Percentiles rank a stretch among this genome's conserved stretches.
These are phyloP conservation scores for Carettochelys insculpta DNA, from an alignment of 2,113 vertebrate species.

Conservation along the genomic window DNA sequence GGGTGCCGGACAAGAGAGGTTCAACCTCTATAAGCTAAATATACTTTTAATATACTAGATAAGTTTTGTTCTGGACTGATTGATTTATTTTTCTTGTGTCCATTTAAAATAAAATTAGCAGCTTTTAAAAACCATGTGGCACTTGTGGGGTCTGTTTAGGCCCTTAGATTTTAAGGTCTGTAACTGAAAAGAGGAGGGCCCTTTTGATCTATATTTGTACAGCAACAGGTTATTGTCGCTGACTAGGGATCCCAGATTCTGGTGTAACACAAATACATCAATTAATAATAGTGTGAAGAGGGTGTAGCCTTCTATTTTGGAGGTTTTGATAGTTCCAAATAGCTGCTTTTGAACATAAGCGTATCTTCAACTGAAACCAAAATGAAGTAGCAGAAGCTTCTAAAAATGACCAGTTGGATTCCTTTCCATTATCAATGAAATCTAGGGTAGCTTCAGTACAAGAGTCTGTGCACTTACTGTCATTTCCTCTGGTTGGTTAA, in stretches of 20 bases:
- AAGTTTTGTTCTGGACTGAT: not conserved
- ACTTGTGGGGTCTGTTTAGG: not conserved
- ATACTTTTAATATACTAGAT: not conserved
- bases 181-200: too few relatives aligned
- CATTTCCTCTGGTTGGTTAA: slow-evolving; percentile 62
- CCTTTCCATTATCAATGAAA: slow-evolving; percentile 45
- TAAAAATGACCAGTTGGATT: slow-evolving; percentile 26
- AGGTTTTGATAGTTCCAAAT: slow-evolving; percentile 42
- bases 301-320: slow-evolving; percentile 19
- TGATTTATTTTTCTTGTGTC: not conserved
- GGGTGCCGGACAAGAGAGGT: too few relatives aligned
- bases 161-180: too few relatives aligned
- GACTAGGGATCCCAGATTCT: too few relatives aligned
- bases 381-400: not conserved
- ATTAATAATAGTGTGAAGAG: not conserved
- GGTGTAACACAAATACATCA: too few relatives aligned
- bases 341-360: slow-evolving; percentile 17
- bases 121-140: not conserved
- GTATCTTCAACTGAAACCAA: slow-evolving; percentile 50
- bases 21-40: not conserved
- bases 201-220: too few relatives aligned
- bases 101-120: not conserved
- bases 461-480: slow-evolving; percentile 34
- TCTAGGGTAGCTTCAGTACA: not conserved
- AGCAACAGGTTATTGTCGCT: too few relatives aligned